phyloP scores from a whole-genome alignment of 2,113 vertebrate species.

The Xiphophorus maculatus region DNA sequence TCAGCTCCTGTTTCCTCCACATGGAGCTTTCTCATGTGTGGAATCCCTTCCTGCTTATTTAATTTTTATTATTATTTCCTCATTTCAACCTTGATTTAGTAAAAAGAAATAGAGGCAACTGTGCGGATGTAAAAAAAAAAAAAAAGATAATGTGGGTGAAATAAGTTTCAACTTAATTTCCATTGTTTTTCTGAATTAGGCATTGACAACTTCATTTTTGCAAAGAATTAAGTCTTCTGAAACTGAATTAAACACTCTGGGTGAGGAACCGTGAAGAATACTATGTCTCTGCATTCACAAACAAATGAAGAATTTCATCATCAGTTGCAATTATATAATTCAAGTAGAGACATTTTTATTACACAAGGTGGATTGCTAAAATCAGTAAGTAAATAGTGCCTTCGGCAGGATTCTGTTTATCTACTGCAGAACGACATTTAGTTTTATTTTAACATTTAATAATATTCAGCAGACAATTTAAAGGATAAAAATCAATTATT shows the following conservation, averaged over 20 bases:
- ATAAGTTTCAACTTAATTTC: background rate
- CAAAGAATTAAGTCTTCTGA: background rate
- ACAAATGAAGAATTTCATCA: background rate
- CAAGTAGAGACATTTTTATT: background rate
- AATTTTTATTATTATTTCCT: background rate
- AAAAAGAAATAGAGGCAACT: too few species aligned
- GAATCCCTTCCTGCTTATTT: background rate
- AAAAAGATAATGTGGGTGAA: background rate
- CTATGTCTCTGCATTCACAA: background rate
- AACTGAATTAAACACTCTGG: background rate
- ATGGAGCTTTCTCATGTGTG: slow-evolving; percentile 17
- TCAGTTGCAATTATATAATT: background rate
- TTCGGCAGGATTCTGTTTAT: background rate
- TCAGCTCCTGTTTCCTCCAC: background rate
- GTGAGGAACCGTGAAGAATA: background rate
- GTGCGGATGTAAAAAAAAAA: too few species aligned
- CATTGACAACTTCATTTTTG: background rate
- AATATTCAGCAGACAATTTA: background rate
- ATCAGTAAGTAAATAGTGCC: background rate
- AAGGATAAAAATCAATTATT: background rate
- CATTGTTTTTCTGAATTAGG: background rate
- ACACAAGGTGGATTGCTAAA: background rate
- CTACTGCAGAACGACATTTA: background rate
- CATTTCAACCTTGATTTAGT: too few species aligned
- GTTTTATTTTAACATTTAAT: background rate